phyloP scores from a whole-genome alignment of 2,888 invertebrate genomes.

The Polydrusus tereticollis region DNA sequence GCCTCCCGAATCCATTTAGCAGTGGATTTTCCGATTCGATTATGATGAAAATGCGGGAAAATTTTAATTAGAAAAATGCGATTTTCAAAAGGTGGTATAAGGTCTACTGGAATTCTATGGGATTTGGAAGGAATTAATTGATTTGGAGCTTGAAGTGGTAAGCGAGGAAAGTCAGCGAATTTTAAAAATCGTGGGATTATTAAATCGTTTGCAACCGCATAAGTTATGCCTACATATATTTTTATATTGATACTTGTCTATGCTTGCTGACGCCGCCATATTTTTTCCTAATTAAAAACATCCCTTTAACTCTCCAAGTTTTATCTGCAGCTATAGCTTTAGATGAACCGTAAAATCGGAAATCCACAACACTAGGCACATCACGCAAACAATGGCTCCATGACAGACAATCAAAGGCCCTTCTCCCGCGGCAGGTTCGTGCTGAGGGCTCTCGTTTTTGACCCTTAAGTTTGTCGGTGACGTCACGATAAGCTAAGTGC shows the following conservation, averaged over 20 bases:
- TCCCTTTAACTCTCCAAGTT: neutral
- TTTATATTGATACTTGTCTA: no score
- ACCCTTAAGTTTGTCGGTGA: constrained; percentile 47
- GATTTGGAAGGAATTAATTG: constrained; percentile 33
- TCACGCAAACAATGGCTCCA: constrained; percentile 36
- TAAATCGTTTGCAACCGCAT: neutral
- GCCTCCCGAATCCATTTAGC: constrained; percentile 52
- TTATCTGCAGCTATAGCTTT: constrained; percentile 21
- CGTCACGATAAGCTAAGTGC: constrained; percentile 38
- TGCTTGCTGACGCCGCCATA: no score
- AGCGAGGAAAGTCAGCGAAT: neutral
- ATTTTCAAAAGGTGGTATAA: constrained; percentile 22
- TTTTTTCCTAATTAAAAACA: neutral
- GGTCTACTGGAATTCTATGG: constrained; percentile 36
- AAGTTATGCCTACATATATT: no score
- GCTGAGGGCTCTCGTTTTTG: constrained; percentile 40
- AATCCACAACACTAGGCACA: constrained; percentile 9
- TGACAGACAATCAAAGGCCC: constrained; percentile 44
- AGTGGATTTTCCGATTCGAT: constrained; percentile 46
- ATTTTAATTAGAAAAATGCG: constrained; percentile 48
- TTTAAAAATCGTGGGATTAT: neutral
- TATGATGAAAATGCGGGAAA: constrained; percentile 46
- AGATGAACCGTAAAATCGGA: constrained; percentile 15
- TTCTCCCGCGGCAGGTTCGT: constrained; percentile 43
- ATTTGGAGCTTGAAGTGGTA: neutral